These are phyloP conservation scores for Nomada hirtipes DNA, from an alignment of 2,888 invertebrate species.

Conservation along the genomic window DNA sequence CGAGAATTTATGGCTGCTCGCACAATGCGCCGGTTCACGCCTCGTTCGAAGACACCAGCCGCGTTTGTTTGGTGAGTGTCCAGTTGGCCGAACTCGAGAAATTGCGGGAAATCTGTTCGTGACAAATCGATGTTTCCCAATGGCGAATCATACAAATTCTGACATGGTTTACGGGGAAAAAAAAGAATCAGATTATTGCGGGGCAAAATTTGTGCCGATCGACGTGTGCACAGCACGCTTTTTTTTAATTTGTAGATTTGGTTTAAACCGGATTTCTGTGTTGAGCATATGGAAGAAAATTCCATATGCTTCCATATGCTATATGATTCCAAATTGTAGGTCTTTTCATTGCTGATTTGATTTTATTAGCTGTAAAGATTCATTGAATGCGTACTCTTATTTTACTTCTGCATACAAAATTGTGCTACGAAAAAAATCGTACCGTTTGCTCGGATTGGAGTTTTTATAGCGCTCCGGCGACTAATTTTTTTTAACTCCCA, in stretches of 20 bases:
- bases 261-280: too few species aligned
- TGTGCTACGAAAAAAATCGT: too few species aligned
- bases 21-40: slow-evolving; percentile 60
- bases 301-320: too few species aligned
- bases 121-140: slow-evolving; percentile 41
- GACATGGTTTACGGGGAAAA: slow-evolving; percentile 8
- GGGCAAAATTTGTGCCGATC: not conserved
- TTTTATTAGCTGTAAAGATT: too few species aligned
- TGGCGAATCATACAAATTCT: not conserved
- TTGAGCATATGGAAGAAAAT: too few species aligned
- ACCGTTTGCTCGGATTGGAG: too few species aligned
- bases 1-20: slow-evolving; percentile 57
- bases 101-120: slow-evolving; percentile 13
- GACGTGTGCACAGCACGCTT: not conserved
- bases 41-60: slow-evolving; percentile 30
- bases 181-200: slow-evolving; percentile 1
- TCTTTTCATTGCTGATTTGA: too few species aligned
- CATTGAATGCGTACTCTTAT: too few species aligned
- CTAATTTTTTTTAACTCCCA: too few species aligned
- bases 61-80: slow-evolving; percentile 48
- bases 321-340: too few species aligned
- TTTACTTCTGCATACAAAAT: too few species aligned
- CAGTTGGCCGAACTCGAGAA: slow-evolving; percentile 30
- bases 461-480: too few species aligned
- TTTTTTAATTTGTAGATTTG: not conserved